These are phyloP conservation scores for Acanthopleura granulata DNA, from an alignment of 2,888 invertebrate genomes.

Conservation along the genomic window DNA sequence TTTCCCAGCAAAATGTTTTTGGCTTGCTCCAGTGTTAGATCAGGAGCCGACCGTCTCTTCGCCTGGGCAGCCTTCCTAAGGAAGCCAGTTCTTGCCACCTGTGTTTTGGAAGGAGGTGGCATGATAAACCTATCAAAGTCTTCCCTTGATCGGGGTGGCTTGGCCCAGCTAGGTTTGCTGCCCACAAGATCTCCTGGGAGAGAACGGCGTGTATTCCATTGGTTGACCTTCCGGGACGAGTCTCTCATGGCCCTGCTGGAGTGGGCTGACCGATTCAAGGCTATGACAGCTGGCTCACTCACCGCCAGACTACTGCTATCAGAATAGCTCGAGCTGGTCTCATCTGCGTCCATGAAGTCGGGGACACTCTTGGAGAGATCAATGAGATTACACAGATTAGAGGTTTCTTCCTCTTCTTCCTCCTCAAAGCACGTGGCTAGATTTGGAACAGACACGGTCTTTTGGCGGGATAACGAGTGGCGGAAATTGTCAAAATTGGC, in stretches of 20 bases:
- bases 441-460: conserved; percentile 17
- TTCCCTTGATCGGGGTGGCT: not conserved
- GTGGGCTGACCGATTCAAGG: not conserved
- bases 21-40: conserved; percentile 55
- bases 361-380: conserved; percentile 40
- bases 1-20: conserved; percentile 59
- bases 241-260: conserved; percentile 3
- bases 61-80: conserved; percentile 41
- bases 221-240: conserved; percentile 12
- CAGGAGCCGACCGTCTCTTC: conserved; percentile 43
- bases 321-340: conserved; percentile 23
- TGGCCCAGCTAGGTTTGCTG: not conserved
- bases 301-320: conserved; percentile 27
- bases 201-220: conserved; percentile 9
- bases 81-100: conserved; percentile 33
- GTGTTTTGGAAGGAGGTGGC: conserved; percentile 43
- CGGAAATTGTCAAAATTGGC: conserved; percentile 8
- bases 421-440: conserved; percentile 20
- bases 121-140: conserved; percentile 26
- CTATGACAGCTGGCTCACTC: not conserved
- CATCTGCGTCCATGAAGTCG: conserved; percentile 39
- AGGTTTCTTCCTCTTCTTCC: conserved; percentile 22
- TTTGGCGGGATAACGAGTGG: not conserved
- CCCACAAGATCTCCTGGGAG: conserved; percentile 6
- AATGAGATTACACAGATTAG: conserved; percentile 33